Conservation (phyloP, 2,797 vertebrate species). For the Esox masquinongy region DNA sequence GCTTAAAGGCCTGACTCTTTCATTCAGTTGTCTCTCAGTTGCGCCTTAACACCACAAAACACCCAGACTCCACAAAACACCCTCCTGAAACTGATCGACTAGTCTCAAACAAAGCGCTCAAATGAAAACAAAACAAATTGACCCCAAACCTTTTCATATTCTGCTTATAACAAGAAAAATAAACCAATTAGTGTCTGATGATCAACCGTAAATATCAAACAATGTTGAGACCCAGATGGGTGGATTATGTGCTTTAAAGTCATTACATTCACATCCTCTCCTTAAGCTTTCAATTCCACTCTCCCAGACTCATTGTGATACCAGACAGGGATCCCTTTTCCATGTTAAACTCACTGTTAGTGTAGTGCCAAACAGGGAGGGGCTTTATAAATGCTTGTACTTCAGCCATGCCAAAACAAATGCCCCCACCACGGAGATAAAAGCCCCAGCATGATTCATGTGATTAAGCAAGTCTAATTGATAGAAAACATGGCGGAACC, state of each 20-base stretch:
- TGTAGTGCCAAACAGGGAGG: conserved; percentile 68
- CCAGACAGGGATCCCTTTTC: conserved; percentile 82
- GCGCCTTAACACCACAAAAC: conserved; percentile 21
- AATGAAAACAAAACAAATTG: conserved; percentile 79
- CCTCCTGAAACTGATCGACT: conserved; percentile 59
- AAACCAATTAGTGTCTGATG: conserved; percentile 79
- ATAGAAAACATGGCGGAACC: conserved; percentile 42
- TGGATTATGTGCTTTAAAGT: conserved; percentile 87
- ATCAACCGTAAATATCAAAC: conserved; percentile 87
- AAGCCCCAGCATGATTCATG: conserved; percentile 63
- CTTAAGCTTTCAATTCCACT: conserved; percentile 85
- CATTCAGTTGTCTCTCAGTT: conserved; percentile 19
- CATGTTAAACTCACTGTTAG: conserved; percentile 80
- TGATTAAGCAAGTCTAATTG: conserved; percentile 46
- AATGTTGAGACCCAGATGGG: conserved; percentile 82
- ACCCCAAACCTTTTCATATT: conserved; percentile 61
- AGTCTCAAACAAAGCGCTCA: conserved; percentile 44
- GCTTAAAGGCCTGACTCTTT: conserved; percentile 32
- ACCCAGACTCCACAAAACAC: conserved; percentile 32
- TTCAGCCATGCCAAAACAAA: conserved; percentile 73
- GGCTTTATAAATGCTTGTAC: conserved; percentile 80
- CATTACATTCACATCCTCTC: conserved; percentile 89
- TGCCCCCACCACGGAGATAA: conserved; percentile 69
- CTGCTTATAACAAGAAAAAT: conserved; percentile 79
- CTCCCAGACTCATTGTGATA: conserved; percentile 78